phyloP scores from a whole-genome alignment of 2,888 invertebrate genomes.

The Andrena flavipes region DNA sequence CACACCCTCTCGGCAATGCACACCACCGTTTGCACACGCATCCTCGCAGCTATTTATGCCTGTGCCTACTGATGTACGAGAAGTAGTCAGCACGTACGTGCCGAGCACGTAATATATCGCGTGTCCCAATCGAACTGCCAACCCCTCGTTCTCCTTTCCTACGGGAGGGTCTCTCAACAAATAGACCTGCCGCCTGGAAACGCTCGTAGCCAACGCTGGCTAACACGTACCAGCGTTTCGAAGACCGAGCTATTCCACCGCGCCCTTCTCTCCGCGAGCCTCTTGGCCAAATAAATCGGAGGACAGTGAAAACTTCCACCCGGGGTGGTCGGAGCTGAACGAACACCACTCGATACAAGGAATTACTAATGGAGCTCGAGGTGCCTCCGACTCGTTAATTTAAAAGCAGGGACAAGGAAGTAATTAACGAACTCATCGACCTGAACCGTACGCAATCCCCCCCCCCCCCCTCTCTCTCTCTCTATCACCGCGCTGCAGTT shows the following conservation, averaged over 20 bases:
- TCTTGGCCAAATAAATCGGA: constrained; percentile 24
- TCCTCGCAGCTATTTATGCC: constrained; percentile 60
- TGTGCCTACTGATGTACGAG: constrained; percentile 50
- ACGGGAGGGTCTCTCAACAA: constrained; percentile 56
- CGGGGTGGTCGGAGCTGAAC: too few species aligned
- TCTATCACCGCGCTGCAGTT: too few species aligned
- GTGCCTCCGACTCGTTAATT: background rate
- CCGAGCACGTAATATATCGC: constrained; percentile 66
- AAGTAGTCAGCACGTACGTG: constrained; percentile 57
- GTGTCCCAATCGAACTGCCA: constrained; percentile 67
- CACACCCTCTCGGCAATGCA: background rate
- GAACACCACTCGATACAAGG: too few species aligned
- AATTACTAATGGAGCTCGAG: too few species aligned
- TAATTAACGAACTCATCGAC: background rate
- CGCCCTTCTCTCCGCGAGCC: background rate
- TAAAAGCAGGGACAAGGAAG: background rate
- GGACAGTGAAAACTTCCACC: background rate
- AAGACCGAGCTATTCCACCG: constrained; percentile 34
- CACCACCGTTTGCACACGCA: constrained; percentile 33
- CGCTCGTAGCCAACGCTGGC: constrained; percentile 34
- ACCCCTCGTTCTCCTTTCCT: constrained; percentile 49
- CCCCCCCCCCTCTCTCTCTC: too few species aligned
- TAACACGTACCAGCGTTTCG: constrained; percentile 43
- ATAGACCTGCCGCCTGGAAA: constrained; percentile 67
- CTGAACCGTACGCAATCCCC: constrained; percentile 1